Conservation (phyloP, 2,888 invertebrate genomes). For the Agelastica alni region DNA sequence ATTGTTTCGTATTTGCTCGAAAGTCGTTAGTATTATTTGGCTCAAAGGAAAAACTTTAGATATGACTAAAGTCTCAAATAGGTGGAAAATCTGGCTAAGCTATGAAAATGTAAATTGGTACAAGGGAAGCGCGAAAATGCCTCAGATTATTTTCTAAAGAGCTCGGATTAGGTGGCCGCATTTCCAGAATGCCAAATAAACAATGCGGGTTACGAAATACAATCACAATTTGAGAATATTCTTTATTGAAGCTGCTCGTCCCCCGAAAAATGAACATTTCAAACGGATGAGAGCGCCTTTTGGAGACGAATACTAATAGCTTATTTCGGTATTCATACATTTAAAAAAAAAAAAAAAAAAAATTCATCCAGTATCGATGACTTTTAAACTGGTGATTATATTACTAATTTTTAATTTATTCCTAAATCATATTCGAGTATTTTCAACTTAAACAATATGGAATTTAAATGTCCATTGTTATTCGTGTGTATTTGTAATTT, state of each 20-base stretch:
- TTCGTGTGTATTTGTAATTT: too few species aligned
- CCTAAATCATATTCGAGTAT: too few species aligned
- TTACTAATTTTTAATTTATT: too few species aligned
- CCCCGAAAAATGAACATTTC: background rate
- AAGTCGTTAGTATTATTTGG: too few species aligned
- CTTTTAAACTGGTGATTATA: too few species aligned
- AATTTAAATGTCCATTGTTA: too few species aligned
- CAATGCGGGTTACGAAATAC: slow-evolving; percentile 16
- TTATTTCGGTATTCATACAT: background rate
- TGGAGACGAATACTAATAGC: background rate
- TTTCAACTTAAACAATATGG: too few species aligned
- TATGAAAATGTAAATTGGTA: slow-evolving; percentile 47
- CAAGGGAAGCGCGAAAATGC: slow-evolving; percentile 22
- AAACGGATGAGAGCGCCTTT: background rate
- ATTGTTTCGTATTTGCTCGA: too few species aligned
- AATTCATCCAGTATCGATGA: too few species aligned
- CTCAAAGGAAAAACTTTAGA: slow-evolving; percentile 15
- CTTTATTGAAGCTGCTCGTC: background rate
- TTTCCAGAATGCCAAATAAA: slow-evolving; percentile 37
- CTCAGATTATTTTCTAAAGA: slow-evolving; percentile 48
- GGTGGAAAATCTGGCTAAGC: slow-evolving; percentile 49
- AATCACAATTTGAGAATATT: slow-evolving; percentile 3
- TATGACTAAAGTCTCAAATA: slow-evolving; percentile 45
- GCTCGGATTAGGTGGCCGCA: slow-evolving; percentile 40
- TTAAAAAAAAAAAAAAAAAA: too few species aligned